phyloP scores from a whole-genome alignment of 2,113 vertebrate species.

The Sitta europaea region DNA sequence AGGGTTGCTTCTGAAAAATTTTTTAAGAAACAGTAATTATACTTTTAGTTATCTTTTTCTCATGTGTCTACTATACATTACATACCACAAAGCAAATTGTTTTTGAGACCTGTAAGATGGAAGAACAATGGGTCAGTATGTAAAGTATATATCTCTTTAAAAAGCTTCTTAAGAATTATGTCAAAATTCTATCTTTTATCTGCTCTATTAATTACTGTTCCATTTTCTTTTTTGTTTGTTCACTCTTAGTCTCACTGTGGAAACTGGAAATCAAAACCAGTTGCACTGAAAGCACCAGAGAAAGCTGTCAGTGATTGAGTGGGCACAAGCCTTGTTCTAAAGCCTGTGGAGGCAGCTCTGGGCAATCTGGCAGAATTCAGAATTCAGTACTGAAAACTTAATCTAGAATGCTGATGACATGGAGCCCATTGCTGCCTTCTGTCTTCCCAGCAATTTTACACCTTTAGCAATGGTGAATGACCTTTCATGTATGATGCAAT shows the following conservation, averaged over 20 bases:
- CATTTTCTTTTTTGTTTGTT: not conserved
- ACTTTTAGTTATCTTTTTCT: not conserved
- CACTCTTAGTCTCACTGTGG: not conserved
- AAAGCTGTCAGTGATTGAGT: not conserved
- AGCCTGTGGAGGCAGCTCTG: not conserved
- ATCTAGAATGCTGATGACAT: not conserved
- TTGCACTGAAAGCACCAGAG: not conserved
- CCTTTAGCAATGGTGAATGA: not conserved
- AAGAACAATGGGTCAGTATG: not conserved
- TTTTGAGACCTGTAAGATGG: not conserved
- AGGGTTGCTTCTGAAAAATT: not conserved
- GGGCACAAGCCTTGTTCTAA: not conserved
- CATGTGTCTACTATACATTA: not conserved
- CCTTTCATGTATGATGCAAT: not conserved
- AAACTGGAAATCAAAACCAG: not conserved
- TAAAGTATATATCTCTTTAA: not conserved
- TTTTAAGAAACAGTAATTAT: not conserved
- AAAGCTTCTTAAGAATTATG: not conserved
- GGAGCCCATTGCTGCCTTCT: not conserved
- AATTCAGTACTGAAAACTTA: not conserved
- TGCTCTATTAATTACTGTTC: not conserved
- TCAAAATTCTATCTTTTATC: not conserved
- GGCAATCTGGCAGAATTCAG: not conserved
- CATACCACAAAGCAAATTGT: not conserved
- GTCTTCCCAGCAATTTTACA: not conserved